A percentile compares a stretch with the other conserved stretches of the same genome.
Evolutionary conservation across 1,140 invertebrate genomes (phyloP).

Genomic region (Drosophila nasuta): DNA sequence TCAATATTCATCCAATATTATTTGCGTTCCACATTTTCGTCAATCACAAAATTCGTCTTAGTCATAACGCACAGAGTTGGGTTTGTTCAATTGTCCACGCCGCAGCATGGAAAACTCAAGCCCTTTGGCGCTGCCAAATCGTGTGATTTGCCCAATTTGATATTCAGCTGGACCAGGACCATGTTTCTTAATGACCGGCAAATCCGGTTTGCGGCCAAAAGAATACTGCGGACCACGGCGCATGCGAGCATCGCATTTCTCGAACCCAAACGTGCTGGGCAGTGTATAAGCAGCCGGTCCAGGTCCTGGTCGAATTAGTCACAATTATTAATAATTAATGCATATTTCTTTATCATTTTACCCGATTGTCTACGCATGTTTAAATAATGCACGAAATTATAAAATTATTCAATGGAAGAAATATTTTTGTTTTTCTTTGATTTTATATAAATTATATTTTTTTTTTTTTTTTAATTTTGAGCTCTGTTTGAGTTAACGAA

Average conservation of each 20-base stretch:
- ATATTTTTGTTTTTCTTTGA: constrained; percentile 5
- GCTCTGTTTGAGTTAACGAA: constrained; percentile 6
- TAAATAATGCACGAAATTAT: not conserved
- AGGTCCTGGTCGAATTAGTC: constrained; percentile 15
- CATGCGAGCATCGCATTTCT: constrained; percentile 32
- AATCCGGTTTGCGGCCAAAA: constrained; percentile 19
- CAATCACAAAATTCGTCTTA: not conserved
- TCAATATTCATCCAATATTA: not conserved
- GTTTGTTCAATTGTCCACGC: constrained; percentile 27
- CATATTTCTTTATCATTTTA: not conserved
- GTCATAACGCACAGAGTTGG: constrained; percentile 23
- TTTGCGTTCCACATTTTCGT: not conserved
- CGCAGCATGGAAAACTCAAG: constrained; percentile 33
- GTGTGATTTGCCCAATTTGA: constrained; percentile 37
- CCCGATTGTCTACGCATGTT: constrained; percentile 31
- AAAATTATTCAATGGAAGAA: not conserved
- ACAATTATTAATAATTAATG: not conserved
- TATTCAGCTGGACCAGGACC: constrained; percentile 45
- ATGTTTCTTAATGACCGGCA: constrained; percentile 24
- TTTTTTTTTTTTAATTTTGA: constrained; percentile 10
- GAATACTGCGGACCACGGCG: constrained; percentile 37
- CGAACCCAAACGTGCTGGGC: constrained; percentile 37
- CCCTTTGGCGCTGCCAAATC: constrained; percentile 33
- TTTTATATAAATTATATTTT: not conserved
- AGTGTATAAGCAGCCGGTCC: constrained; percentile 39